Evolutionary conservation across 92 coral and sea anemone species (phyloP).

Genomic region (Paramuricea clavata): DNA sequence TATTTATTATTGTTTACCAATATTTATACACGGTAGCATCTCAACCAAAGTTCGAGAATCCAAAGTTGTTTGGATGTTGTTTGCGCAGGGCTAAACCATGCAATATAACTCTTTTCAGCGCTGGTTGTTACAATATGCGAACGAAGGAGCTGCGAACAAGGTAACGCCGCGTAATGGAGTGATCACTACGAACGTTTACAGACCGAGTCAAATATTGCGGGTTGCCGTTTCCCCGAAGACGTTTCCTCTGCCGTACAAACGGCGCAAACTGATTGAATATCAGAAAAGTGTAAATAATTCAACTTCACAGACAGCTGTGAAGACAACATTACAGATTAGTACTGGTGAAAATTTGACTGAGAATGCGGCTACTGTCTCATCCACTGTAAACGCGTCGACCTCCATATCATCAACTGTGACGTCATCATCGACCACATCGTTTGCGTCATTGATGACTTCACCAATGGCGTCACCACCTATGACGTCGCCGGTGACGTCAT

Average conservation of each 20-base stretch:
- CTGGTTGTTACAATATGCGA: slow-evolving; percentile 33
- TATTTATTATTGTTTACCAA: too few relatives aligned
- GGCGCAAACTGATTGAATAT: slow-evolving; percentile 48
- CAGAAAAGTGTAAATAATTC: slow-evolving; percentile 32
- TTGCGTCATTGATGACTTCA: too few relatives aligned
- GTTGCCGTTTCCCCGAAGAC: slow-evolving; percentile 14
- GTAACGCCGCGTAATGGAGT: neutral
- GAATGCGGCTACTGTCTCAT: neutral
- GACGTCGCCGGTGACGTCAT: neutral
- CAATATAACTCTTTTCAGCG: slow-evolving; percentile 18
- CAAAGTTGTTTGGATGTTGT: too few relatives aligned
- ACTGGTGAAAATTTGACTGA: neutral
- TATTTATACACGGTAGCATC: too few relatives aligned
- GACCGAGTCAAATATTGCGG: neutral
- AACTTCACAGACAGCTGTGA: neutral
- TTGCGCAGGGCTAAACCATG: neutral
- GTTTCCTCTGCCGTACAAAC: slow-evolving; percentile 51
- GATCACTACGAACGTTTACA: neutral
- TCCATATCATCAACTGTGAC: neutral
- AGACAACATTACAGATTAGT: neutral
- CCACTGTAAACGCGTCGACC: slow-evolving; percentile 1
- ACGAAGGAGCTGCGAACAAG: neutral
- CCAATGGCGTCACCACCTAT: neutral
- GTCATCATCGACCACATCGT: neutral
- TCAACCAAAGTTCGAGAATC: too few relatives aligned